phyloP scores from a whole-genome alignment of 2,888 invertebrate species.

The Margaritifera margaritifera region DNA sequence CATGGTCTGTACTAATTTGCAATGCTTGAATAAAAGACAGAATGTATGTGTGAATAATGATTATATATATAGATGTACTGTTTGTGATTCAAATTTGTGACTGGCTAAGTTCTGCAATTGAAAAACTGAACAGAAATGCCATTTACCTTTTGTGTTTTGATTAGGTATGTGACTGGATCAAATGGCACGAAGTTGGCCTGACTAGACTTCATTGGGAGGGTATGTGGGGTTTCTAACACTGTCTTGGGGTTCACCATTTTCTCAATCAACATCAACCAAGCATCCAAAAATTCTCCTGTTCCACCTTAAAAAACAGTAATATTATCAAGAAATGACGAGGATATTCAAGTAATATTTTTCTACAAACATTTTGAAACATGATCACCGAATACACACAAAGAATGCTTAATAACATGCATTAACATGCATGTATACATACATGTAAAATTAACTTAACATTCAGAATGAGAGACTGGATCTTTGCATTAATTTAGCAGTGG shows the following conservation, averaged over 20 bases:
- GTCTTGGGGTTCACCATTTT: conserved; percentile 89
- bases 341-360: too few species aligned
- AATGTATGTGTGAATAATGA: neutral
- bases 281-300: conserved; percentile 86
- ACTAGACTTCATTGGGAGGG: conserved; percentile 78
- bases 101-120: too few species aligned
- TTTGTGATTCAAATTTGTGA: neutral
- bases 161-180: conserved; percentile 82
- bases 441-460: too few species aligned
- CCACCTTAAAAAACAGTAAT: conserved; percentile 75
- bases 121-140: neutral
- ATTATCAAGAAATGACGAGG: too few species aligned
- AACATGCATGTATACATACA: too few species aligned
- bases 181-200: conserved; percentile 72
- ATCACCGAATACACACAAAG: too few species aligned
- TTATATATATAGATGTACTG: neutral
- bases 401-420: too few species aligned
- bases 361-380: too few species aligned
- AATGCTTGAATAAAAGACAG: neutral
- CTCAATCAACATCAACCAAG: conserved; percentile 86
- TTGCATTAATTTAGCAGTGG: too few species aligned
- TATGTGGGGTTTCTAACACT: conserved; percentile 85
- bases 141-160: conserved; percentile 81
- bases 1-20: too few species aligned
- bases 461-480: too few species aligned